Evolutionary conservation across 2,888 invertebrate genomes (phyloP).

Genomic region (Aphrophora alni): DNA sequence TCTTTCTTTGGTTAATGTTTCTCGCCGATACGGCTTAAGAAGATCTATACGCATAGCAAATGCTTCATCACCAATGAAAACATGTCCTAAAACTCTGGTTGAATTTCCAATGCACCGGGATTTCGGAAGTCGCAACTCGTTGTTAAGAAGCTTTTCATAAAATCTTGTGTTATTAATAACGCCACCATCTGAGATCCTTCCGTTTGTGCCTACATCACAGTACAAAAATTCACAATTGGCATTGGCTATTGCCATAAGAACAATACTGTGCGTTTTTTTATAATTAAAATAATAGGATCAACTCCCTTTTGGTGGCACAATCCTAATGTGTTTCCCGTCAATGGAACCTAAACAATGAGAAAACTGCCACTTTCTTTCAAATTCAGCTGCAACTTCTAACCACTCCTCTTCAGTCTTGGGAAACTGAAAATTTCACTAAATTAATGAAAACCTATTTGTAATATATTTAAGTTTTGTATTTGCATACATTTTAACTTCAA

Average conservation of each 20-base stretch:
- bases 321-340: background rate
- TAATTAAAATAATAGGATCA: background rate
- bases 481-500: no score
- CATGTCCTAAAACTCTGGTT: conserved; percentile 37
- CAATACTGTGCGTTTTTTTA: background rate
- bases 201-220: background rate
- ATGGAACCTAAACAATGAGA: background rate
- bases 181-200: background rate
- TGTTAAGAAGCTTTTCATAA: background rate
- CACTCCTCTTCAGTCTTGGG: background rate
- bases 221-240: background rate
- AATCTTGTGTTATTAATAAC: background rate
- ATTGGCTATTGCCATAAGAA: background rate
- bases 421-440: background rate
- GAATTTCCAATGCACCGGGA: conserved; percentile 39
- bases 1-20: conserved; percentile 29
- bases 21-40: conserved; percentile 33
- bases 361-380: background rate
- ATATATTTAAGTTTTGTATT: no score
- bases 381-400: background rate
- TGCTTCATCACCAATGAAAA: conserved; percentile 40
- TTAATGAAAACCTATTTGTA: no score
- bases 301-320: background rate
- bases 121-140: background rate
- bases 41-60: conserved; percentile 34